Evolutionary conservation across 1,140 invertebrate genomes (phyloP), one percentile per base, ranked within the genome.

Genomic region (Microplitis demolitor): DNA sequence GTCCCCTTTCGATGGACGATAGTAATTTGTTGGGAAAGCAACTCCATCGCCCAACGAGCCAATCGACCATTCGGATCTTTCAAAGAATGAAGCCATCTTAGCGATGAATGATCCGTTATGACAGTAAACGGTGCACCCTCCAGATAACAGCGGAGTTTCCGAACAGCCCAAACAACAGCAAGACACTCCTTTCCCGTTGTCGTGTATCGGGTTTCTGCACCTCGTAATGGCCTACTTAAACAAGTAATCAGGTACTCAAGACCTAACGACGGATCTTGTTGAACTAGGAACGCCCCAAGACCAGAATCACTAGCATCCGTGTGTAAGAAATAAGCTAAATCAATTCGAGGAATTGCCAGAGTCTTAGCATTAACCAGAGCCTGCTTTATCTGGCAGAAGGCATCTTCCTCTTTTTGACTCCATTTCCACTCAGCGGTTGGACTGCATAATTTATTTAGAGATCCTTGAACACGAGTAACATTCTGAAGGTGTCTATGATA

Each of bases 361-460:
- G 24, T 24, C 2, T 24, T 24, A 24, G 24, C 24, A 2, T 2
- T 24, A 2, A 24, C 24, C 24, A 24, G 24, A 24, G 24, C 24
- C 2, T 24, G 24, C 2, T 24, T 24, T 24, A 24, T 24, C 2
- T 24, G 24, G 24, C 24, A 24, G 2, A 24, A 24, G 24, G 24
- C 13, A 24, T 61, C 58, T 53, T 73, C 66, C 34, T 73, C 66
- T 1, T 69, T 58, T 3, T 73, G 35, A 34, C 51, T 33, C 68
- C 61, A 71, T 50, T 50, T 71, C 62, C 53, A 74, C 3, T 51
- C 62, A 4, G 31, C 24, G 34, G 35, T 60, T 35, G 56, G 45
- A 34, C 54, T 58, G 16, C 53, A 24, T 9, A 69, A 37, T 31
- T 69, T 69, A 14, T 69, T 37, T 1, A 69, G 16, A 11, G 68